phyloP scores from a whole-genome alignment of 2,797 vertebrate species.

The Hipposideros larvatus region DNA sequence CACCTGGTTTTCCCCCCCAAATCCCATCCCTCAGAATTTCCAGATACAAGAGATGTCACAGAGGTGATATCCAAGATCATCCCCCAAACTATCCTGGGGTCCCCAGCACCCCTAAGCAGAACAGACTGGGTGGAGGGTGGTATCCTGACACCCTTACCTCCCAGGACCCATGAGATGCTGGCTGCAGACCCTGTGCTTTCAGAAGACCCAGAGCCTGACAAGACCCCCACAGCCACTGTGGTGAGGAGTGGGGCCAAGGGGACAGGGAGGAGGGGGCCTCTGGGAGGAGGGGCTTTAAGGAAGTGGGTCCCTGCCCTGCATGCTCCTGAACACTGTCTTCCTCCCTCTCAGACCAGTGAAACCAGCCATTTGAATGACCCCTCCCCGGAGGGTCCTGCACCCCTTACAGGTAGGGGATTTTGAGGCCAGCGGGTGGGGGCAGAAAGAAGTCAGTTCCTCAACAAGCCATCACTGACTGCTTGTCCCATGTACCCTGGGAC shows the following conservation, averaged over 20 bases:
- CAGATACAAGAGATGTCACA: not conserved
- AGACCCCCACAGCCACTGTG: not conserved
- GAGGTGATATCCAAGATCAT: not conserved
- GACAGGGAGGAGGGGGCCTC: not conserved
- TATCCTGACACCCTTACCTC: conserved; percentile 7
- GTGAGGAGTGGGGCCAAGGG: conserved; percentile 23
- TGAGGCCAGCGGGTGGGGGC: not conserved
- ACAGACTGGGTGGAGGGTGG: not conserved
- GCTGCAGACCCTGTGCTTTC: conserved; percentile 62
- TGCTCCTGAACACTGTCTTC: conserved; percentile 22
- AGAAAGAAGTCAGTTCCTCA: not conserved
- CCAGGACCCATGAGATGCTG: conserved; percentile 74
- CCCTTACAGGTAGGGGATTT: conserved; percentile 76
- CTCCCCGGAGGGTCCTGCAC: not conserved
- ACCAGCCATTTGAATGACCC: not conserved
- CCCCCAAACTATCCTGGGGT: not conserved
- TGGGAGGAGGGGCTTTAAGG: not conserved
- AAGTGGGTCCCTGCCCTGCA: not conserved
- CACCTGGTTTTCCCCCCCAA: not conserved
- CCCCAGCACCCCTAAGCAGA: not conserved
- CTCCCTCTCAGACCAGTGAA: conserved; percentile 23
- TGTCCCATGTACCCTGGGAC: not conserved
- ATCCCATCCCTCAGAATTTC: not conserved
- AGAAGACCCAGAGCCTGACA: conserved; percentile 59
- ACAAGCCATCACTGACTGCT: not conserved